Evolutionary conservation across 2,797 vertebrate species (phyloP), one percentile per base, ranked within the genome.

Genomic region (Peromyscus nudipes): DNA sequence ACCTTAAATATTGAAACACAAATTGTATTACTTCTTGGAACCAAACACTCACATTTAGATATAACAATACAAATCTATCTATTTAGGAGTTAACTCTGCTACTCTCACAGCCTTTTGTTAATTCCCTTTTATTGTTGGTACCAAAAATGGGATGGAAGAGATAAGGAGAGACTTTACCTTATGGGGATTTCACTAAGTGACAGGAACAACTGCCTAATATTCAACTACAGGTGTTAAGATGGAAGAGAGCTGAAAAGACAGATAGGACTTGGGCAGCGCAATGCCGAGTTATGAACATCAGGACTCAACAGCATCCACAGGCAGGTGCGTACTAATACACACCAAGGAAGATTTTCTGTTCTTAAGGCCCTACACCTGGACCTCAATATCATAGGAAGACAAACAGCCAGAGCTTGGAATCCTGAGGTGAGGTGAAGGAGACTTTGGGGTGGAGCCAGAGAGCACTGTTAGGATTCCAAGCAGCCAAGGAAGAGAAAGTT

Each of bases 1-100:
- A 96, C 57, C 57, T 90, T 69, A 76, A 92, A 79, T 85, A 76
- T 55, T 81, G 55, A 91, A 62, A 57, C 27, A 94, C 40, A 96
- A 81, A 57, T 21, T 16, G 8, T 65, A 82, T 69, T 40, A 57
- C 23, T 81, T 84, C 43, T 88, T 76, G 82, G 62, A 95, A 65
- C 43, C 46, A 82, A 93, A 91, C 77, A 89, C 80, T 95, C 69
- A 52, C 71, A 84, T 31, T 52, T 90, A 65, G 52, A 55, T 57
- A 2, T 6, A 67, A 64, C 55, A 79, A 64, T 27, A 73, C 23
- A 95, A 77, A 65, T 16, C 65, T 64, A 37, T 52, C 75, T 85
- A 65, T 29, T 60, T 31, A 85, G 84, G 31, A 89, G 60, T 57
- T 94, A 37, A 71, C 62, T 62, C 80, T 67, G 71, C 73, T 37